phyloP scores from a whole-genome alignment of 2,113 vertebrate species.

The Phoenicopterus ruber region DNA sequence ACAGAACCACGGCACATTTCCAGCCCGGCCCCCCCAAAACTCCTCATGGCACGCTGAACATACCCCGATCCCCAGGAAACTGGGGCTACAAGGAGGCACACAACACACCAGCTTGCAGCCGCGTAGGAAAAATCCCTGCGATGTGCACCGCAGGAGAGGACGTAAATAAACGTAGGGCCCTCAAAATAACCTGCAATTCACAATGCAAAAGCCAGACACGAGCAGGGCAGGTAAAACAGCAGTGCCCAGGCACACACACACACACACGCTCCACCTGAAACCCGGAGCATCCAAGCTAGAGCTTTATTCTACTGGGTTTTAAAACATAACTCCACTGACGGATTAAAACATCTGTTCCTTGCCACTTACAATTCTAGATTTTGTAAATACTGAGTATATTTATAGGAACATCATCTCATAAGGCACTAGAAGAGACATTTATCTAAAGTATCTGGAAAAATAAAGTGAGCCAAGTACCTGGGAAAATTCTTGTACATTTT shows the following conservation, averaged over 20 bases:
- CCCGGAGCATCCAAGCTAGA: not conserved
- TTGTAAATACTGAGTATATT: not conserved
- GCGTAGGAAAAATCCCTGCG: rapidly evolving
- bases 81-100: not conserved
- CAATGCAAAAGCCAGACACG: rapidly evolving
- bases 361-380: not conserved
- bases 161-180: rapidly evolving
- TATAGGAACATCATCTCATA: not conserved
- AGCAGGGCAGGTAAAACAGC: not conserved
- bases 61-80: rapidly evolving
- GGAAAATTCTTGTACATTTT: not conserved
- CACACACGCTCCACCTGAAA: not conserved
- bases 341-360: not conserved
- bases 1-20: not conserved
- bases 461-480: not conserved
- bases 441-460: not conserved
- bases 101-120: not conserved
- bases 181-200: not conserved
- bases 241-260: not conserved
- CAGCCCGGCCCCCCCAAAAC: not conserved
- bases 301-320: not conserved
- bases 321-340: not conserved
- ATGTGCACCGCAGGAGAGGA: not conserved
- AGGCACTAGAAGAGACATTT: not conserved
- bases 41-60: not conserved